These are phyloP conservation scores for Bombus waltoni DNA, from an alignment of 1,140 invertebrate genomes.

Conservation along the genomic window DNA sequence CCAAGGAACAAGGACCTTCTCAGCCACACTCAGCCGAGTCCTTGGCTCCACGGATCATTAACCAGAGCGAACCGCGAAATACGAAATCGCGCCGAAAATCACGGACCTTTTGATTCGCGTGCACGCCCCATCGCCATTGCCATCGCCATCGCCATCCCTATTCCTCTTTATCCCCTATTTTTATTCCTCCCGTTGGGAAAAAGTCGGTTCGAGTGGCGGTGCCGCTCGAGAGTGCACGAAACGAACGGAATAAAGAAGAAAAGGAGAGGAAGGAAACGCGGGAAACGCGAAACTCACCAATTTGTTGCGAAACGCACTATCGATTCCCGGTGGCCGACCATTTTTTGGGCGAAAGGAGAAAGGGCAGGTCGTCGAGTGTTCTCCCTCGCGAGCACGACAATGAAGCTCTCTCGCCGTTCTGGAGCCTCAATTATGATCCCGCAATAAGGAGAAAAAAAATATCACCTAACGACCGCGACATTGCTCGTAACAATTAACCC, in stretches of 20 bases:
- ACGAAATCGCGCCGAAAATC: conserved; percentile 76
- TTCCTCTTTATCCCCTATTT: conserved; percentile 4
- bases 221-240: conserved; percentile 27
- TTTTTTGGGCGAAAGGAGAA: neutral
- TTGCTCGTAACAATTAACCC: conserved; percentile 54
- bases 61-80: conserved; percentile 75
- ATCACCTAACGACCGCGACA: conserved; percentile 47
- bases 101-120: conserved; percentile 67
- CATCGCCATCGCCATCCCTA: neutral
- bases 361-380: conserved; percentile 34
- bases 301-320: conserved; percentile 69
- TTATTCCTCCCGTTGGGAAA: conserved; percentile 17
- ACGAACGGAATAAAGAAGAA: conserved; percentile 19
- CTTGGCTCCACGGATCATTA: conserved; percentile 80
- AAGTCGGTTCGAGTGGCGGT: conserved; percentile 47
- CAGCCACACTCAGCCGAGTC: conserved; percentile 78
- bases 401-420: conserved; percentile 42
- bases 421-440: conserved; percentile 54
- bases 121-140: conserved; percentile 15
- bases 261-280: conserved; percentile 58
- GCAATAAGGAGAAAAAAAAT: conserved; percentile 41
- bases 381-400: conserved; percentile 44
- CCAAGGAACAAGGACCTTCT: conserved; percentile 78
- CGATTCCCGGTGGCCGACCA: conserved; percentile 53
- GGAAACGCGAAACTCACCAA: conserved; percentile 71